Conservation (phyloP, 2,888 invertebrate species). For the Philereme transversata region DNA sequence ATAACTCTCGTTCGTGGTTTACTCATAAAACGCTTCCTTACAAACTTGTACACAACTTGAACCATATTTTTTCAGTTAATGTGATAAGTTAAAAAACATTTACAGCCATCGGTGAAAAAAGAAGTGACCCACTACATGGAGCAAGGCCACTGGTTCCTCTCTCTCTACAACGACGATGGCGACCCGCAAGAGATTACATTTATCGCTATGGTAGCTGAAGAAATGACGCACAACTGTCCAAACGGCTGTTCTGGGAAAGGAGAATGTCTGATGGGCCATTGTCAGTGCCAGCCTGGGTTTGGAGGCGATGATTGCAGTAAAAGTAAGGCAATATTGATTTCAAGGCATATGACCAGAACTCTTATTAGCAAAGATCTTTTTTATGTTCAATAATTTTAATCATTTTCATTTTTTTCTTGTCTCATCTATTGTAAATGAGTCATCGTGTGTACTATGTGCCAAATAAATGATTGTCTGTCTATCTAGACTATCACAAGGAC, state of each 20-base stretch:
- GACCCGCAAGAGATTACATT: conserved; percentile 94
- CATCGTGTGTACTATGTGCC: too few relatives aligned
- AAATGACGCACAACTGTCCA: conserved; percentile 97
- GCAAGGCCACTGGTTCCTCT: conserved; percentile 98
- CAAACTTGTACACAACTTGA: too few relatives aligned
- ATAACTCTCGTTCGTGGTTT: too few relatives aligned
- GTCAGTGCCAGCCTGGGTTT: conserved; percentile 98
- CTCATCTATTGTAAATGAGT: too few relatives aligned
- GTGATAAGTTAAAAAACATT: background rate
- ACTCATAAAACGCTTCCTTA: too few relatives aligned
- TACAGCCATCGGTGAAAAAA: conserved; percentile 92
- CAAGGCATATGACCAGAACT: too few relatives aligned
- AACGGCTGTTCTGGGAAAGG: conserved; percentile 98
- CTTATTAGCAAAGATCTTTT: too few relatives aligned
- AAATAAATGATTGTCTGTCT: too few relatives aligned
- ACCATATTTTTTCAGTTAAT: too few relatives aligned
- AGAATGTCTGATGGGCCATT: conserved; percentile 96
- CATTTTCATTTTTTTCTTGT: too few relatives aligned
- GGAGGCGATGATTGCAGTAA: conserved; percentile 98
- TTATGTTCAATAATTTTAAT: too few relatives aligned
- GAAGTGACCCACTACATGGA: conserved; percentile 98
- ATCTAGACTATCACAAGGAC: too few relatives aligned
- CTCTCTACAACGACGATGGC: conserved; percentile 97
- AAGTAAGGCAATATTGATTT: conserved; percentile 86
- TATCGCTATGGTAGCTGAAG: conserved; percentile 92